Evolutionary conservation across 2,113 vertebrate genomes (phyloP), one percentile per base, ranked within the genome.

Genomic region (Cyprichromis sp.): DNA sequence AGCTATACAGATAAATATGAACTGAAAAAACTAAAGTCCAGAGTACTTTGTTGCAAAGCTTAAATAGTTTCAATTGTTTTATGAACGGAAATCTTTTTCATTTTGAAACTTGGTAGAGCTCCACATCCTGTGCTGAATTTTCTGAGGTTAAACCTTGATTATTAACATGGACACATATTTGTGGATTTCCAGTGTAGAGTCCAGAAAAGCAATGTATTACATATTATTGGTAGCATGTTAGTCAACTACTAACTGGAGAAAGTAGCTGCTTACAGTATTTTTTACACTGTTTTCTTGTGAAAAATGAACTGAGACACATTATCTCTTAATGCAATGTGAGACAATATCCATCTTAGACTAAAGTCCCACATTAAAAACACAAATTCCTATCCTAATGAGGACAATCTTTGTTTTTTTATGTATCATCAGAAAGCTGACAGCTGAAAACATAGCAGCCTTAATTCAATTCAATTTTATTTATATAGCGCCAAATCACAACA

Each of bases 71-170:
- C 14, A 47, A 1, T 73, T 26, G 9, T 73, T 73, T 73, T 10
- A 42, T 10, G 12, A 73, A 45, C 0, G 1, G 21, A 42, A 73
- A 45, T 45, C 21, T 47, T 76, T 47, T 7, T 76, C 0, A 29
- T 73, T 73, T 73, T 73, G 16, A 78, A 50, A 16, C 1, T 31
- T 78, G 45, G 6, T 19, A 50, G 42, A 78, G 16, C 9, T 50
- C 16, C 47, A 29, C 6, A 47, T 52, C 21, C 16, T 34, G 24
- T 52, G 10, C 9, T 50, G 26, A 31, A 31, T 31, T 50, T 31
- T 52, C 3, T 5, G 16, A 31, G 73, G 26, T 78, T 47, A 31
- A 52, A 50, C 45, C 45, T 0, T 78, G 45, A 50, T 52, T 52
- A 31, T 52, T 31, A 29, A 52, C 73, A 52, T 34, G 12, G 45